A percentile compares a stretch with the other conserved stretches of the same genome.
phyloP scores from a whole-genome alignment of 2,888 invertebrate species.

The Tinea semifulvella region DNA sequence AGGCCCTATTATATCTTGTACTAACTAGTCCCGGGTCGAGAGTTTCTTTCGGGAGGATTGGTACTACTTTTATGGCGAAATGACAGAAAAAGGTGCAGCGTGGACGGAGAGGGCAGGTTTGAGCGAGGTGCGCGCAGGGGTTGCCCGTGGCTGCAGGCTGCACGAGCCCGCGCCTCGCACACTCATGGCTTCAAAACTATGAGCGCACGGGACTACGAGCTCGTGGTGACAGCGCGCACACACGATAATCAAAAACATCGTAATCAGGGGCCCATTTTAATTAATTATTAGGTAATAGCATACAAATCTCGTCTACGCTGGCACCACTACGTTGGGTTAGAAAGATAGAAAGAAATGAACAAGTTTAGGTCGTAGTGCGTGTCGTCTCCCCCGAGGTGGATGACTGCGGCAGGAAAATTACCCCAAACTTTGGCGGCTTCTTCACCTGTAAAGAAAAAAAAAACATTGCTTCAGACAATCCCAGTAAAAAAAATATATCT shows the following conservation, averaged over 20 bases:
- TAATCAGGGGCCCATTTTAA: not conserved
- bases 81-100: conserved; percentile 38
- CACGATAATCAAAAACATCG: conserved; percentile 23
- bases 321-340: not conserved
- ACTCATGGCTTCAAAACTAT: conserved; percentile 24
- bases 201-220: conserved; percentile 30
- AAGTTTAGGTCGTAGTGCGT: not conserved
- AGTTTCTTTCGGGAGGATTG: no score
- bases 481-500: no score
- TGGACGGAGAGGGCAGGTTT: not conserved
- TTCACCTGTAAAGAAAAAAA: not conserved
- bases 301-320: conserved; percentile 1
- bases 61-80: conserved; percentile 38
- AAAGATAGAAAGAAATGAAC: not conserved
- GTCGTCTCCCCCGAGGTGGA: not conserved
- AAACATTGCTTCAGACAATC: no score
- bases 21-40: no score
- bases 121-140: conserved; percentile 40
- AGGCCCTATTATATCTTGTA: no score
- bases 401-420: conserved; percentile 4
- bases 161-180: conserved; percentile 36
- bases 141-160: conserved; percentile 55
- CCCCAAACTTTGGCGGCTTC: not conserved
- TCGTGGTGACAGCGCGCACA: conserved; percentile 40
- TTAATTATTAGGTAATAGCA: not conserved